phyloP scores from a whole-genome alignment of 1,140 invertebrate genomes.

The Pomacea maculata region DNA sequence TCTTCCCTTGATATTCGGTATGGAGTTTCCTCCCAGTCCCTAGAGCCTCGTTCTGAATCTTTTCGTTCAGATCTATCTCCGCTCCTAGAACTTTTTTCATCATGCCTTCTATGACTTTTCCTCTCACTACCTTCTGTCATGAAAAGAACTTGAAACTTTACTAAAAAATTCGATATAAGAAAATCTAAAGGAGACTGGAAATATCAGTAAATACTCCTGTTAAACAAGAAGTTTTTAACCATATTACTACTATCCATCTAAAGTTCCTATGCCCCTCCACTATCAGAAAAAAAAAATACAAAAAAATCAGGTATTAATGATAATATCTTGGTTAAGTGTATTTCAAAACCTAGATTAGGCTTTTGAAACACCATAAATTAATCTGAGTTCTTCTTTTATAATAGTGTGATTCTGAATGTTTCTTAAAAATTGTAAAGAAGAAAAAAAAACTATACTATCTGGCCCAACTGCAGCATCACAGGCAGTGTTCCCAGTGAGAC shows the following conservation, averaged over 20 bases:
- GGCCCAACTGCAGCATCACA: too few relatives aligned
- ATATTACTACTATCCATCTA: neutral
- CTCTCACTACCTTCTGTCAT: constrained; percentile 15
- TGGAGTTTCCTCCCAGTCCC: constrained; percentile 74
- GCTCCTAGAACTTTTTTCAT: constrained; percentile 25
- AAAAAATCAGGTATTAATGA: too few relatives aligned
- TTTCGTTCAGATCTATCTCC: constrained; percentile 27
- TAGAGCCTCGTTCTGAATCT: constrained; percentile 41
- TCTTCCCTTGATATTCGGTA: constrained; percentile 55
- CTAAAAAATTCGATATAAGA: neutral
- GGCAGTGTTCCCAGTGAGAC: neutral
- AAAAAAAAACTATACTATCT: too few relatives aligned
- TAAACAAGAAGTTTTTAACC: neutral
- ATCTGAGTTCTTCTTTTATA: neutral
- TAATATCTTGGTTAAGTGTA: too few relatives aligned
- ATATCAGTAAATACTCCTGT: neutral
- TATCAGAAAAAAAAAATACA: too few relatives aligned
- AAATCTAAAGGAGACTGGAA: neutral
- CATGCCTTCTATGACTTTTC: constrained; percentile 14
- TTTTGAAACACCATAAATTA: neutral
- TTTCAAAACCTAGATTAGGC: neutral
- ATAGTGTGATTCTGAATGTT: neutral
- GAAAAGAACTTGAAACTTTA: neutral
- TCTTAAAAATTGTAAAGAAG: neutral
- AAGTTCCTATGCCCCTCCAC: too few relatives aligned